Evolutionary conservation across 37 sponge, comb jelly and placozoan genomes (phyloP), one percentile per base, ranked within the genome.

Genomic region (Halisarca cf. caerulea): DNA sequence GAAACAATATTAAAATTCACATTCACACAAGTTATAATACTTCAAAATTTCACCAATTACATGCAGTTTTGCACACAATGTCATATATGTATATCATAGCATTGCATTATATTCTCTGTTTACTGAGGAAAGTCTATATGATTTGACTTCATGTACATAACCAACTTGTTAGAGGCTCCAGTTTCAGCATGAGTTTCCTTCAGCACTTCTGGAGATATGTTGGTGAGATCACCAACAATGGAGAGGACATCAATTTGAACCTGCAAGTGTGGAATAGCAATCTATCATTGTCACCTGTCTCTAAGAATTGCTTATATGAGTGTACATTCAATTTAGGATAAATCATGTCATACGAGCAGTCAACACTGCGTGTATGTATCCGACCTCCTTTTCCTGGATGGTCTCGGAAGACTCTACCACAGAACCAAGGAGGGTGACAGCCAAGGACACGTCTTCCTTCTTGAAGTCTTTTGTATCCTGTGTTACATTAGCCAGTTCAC

Each of bases 221-320:
- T 42, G n/a, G 77, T 24, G 27, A 89, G 44, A 78, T 84, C 80
- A 41, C 78, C 85, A 8, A 89, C 84, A 54, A 82, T 59, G 44
- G 38, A 51, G 0, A 90, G 42, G 32, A 86, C 34, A 23, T 59
- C 41, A 17, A 44, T 30, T 4, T 34, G 59, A 23, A 64, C 62
- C 90, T 90, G 57, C 34, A 38, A n/a, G 33, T n/a, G n/a, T n/a
- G n/a, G n/a, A n/a, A n/a, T n/a, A n/a, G n/a, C n/a, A n/a, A n/a
- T n/a, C n/a, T n/a, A n/a, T n/a, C n/a, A n/a, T n/a, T n/a, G n/a
- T n/a, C n/a, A n/a, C n/a, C n/a, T n/a, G 51, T 14, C 11, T 47
- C 9, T 32, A 32, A 34, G 2, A 17, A 23, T 20, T 62, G 30
- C 30, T 20, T 23, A 27, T 27, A 62, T 20, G 30, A 4, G 23